phyloP scores from a whole-genome alignment of 2,113 vertebrate species.

The Cinclus mexicanus region DNA sequence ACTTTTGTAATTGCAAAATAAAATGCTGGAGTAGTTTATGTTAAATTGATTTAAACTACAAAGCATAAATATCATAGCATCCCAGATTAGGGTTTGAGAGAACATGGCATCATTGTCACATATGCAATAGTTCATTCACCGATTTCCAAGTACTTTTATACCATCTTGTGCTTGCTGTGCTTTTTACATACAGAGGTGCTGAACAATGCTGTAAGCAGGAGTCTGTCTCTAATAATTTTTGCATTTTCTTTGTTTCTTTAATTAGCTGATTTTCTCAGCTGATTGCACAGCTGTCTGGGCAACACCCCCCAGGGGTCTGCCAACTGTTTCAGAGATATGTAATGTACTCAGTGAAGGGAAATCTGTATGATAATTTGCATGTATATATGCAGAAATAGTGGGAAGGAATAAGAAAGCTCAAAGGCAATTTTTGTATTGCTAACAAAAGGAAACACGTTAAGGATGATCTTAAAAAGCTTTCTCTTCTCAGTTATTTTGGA shows the following conservation, averaged over 20 bases:
- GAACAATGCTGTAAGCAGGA: conserved; percentile 7
- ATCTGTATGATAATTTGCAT: conserved; percentile 56
- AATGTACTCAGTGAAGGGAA: conserved; percentile 5
- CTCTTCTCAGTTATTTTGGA: conserved; percentile 40
- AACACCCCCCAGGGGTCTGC: conserved; percentile 47
- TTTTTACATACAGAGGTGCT: conserved; percentile 34
- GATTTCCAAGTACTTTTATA: not conserved
- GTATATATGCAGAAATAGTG: conserved; percentile 13
- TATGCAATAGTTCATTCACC: not conserved
- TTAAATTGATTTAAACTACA: conserved; percentile 70
- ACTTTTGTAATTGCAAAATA: conserved; percentile 49
- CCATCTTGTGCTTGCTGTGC: not conserved
- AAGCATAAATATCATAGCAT: conserved; percentile 55
- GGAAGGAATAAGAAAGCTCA: conserved; percentile 28
- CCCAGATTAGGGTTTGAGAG: not conserved
- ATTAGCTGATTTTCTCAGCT: conserved; percentile 74
- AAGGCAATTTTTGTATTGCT: conserved; percentile 27
- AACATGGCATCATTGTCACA: not conserved
- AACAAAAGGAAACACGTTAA: conserved; percentile 38
- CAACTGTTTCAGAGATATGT: conserved; percentile 61
- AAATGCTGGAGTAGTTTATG: conserved; percentile 56
- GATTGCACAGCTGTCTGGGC: conserved; percentile 67
- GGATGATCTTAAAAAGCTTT: conserved; percentile 30
- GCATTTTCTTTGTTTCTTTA: conserved; percentile 73
- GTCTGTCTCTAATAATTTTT: conserved; percentile 62